These are phyloP conservation scores for Sebastes fasciatus DNA, from an alignment of 2,113 vertebrate genomes.

Conservation along the genomic window DNA sequence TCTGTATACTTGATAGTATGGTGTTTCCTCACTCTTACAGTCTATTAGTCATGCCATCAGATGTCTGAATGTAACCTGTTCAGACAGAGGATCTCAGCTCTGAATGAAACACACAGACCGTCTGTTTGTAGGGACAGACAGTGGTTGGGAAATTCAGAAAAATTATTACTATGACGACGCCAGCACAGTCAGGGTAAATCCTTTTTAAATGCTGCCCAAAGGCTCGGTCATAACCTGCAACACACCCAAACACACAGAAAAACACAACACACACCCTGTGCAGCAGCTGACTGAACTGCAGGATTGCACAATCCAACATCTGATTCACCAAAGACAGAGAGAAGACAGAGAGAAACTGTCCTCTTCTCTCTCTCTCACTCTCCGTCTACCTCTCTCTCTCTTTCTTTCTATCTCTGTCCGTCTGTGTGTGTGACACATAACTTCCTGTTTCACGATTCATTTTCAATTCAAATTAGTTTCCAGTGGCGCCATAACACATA, in stretches of 20 bases:
- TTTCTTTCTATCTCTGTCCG: not conserved
- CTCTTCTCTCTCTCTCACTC: not conserved
- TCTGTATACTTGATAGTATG: not conserved
- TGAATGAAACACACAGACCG: not conserved
- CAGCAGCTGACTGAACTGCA: not conserved
- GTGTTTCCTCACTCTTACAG: not conserved
- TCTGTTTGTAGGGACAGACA: not conserved
- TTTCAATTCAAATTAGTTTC: constrained; percentile 46
- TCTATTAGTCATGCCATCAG: not conserved
- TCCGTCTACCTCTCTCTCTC: too few relatives aligned
- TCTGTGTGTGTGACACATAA: constrained; percentile 1
- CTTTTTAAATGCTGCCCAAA: not conserved
- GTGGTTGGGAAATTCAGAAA: not conserved
- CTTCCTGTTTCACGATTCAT: constrained; percentile 36
- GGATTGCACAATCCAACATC: constrained; percentile 53
- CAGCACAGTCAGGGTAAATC: not conserved
- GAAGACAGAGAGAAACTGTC: constrained; percentile 27
- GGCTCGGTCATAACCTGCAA: constrained; percentile 1
- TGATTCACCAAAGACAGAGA: constrained; percentile 26
- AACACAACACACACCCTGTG: constrained; percentile 10
- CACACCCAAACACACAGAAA: constrained; percentile 6
- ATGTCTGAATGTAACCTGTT: not conserved
- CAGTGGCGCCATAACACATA: not conserved
- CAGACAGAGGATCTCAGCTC: not conserved
- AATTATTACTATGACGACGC: not conserved